Evolutionary conservation across 2,113 vertebrate species (phyloP).

Genomic region (Zosterops hypoxanthus): DNA sequence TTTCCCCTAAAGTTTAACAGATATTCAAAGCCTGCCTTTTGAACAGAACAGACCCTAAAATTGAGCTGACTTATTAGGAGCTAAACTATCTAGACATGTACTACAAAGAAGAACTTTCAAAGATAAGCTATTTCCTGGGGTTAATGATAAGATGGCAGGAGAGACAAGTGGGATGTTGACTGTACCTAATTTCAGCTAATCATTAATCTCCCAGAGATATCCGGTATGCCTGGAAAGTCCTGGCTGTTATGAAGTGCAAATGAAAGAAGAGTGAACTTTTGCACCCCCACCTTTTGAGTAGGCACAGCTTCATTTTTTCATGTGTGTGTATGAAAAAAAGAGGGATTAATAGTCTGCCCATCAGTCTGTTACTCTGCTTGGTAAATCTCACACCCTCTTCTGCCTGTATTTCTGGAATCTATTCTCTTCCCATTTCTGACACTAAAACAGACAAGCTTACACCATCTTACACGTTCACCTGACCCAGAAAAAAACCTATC

Average conservation of each 20-base stretch:
- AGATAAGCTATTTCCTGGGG: constrained; percentile 39
- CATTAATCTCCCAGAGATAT: constrained; percentile 55
- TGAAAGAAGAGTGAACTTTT: constrained; percentile 44
- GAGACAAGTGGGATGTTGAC: constrained; percentile 53
- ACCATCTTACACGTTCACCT: not conserved
- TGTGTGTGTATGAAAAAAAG: not conserved
- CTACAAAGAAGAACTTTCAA: constrained; percentile 42
- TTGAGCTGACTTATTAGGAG: constrained; percentile 35
- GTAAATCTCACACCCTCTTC: not conserved
- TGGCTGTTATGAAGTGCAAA: constrained; percentile 49
- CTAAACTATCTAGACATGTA: constrained; percentile 24
- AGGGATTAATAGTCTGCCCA: not conserved
- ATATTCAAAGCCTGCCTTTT: not conserved
- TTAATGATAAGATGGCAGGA: constrained; percentile 50
- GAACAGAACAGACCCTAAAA: not conserved
- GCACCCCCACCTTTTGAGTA: not conserved
- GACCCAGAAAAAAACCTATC: not conserved
- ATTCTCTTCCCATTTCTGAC: not conserved
- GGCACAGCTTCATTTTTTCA: not conserved
- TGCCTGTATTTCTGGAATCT: not conserved
- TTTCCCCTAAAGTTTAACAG: not conserved
- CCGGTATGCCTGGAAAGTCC: not conserved
- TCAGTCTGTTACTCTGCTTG: not conserved
- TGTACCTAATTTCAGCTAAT: constrained; percentile 50
- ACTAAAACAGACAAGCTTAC: not conserved